Conservation (phyloP, 2,797 vertebrate genomes). For the Mormyrops boulengeri region DNA sequence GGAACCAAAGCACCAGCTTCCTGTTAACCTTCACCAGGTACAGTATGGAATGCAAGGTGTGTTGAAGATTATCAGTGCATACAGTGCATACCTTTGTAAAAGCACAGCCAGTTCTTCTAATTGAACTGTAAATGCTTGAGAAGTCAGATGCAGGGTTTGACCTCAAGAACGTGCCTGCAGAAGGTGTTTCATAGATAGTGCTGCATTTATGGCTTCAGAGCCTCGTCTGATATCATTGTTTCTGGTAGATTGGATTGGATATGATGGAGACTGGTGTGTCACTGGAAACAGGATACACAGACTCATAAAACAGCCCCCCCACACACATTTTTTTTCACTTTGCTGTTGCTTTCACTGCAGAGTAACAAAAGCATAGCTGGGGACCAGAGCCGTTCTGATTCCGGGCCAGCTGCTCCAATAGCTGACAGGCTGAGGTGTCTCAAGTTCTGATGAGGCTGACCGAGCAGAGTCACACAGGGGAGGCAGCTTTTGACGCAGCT, state of each 20-base stretch:
- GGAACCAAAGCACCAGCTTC: background rate
- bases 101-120: background rate
- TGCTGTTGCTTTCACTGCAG: conserved; percentile 30
- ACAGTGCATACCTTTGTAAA: background rate
- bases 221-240: background rate
- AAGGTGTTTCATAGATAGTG: background rate
- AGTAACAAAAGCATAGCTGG: conserved; percentile 23
- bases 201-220: background rate
- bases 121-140: background rate
- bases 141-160: background rate
- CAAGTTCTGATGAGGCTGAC: background rate
- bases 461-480: background rate
- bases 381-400: conserved; percentile 34
- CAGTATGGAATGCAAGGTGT: background rate
- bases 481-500: conserved; percentile 16
- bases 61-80: background rate
- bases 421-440: background rate
- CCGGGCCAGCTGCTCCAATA: conserved; percentile 30
- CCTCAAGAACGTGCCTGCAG: background rate
- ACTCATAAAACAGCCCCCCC: background rate
- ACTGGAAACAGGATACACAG: background rate
- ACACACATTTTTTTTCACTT: conserved; percentile 14
- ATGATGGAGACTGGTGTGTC: background rate
- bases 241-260: background rate
- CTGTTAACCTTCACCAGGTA: background rate